Base-by-base conservation (phyloP, 1,140 invertebrate genomes). In the Rhagoletis pomonella region DNA sequence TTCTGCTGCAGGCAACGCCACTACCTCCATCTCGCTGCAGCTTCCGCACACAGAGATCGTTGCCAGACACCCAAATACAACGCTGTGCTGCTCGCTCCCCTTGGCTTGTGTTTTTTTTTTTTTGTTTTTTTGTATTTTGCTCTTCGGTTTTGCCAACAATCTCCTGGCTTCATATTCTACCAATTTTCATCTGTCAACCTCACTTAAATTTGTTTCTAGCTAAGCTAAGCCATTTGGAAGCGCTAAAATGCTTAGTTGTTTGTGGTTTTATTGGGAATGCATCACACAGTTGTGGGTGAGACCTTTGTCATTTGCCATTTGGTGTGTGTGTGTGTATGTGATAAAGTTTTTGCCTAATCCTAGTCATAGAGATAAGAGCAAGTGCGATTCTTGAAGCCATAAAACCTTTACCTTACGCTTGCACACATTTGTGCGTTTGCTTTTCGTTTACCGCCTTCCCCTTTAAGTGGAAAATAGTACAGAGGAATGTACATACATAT, bases 201-300 rank as follows among this genome's bases (percentile, higher is more conserved):
- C 29, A 2, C 9, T 55, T 17, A 42, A 47, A 81, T 55, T 50
- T 81, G 47, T 81, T 14, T 29, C 29, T 29, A 29, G 29, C 4
- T 4, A 47, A n/a, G n/a, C 14, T 73, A 10, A 47, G n/a, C n/a
- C 29, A 55, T 55, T 29, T 29, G n/a, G 9, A 9, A 81, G 47
- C 44, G 47, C 73, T 9, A 55, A 50, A 81, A 55, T 17, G 73
- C 73, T 77, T 77, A 77, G 50, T 77, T 55, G 44, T 47, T 81
- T 81, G 73, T 47, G 73, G 73, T 42, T 81, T 47, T 29, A 81
- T 81, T 81, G 17, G 6, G 44, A 73, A 73, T 73, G 67, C 39
- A 0, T 10, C 47, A 47, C 19, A 81, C 50, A 9, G 12, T 81
- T 47, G 50, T 81, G 29, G 29, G 9, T 50, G 12, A 81, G 73